Base-by-base conservation (phyloP, 2,888 invertebrate species). In the Portevinia maculata region DNA sequence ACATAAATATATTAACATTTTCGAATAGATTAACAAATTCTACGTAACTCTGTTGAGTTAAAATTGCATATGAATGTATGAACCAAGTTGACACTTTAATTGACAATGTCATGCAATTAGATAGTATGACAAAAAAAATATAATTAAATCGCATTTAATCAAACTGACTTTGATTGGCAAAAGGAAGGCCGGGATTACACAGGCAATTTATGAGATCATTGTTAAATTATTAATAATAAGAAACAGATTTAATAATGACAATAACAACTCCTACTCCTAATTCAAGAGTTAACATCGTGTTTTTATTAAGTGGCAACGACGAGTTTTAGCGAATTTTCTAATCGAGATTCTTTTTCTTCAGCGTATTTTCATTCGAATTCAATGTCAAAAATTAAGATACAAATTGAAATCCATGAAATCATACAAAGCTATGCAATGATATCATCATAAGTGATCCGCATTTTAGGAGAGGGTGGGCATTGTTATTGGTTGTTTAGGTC, bases 141-240 rank as follows among this genome's bases (percentile, higher is more conserved):
- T 24, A 24, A 24, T 24, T 24, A 24, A 24, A 24, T 24, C 24
- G 24, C 24, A 24, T 24, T 24, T 24, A 24, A 24, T 24, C 5
- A 5, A 24, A 24, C 3, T 3, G 24, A 24, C 24, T 24, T 24
- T 24, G 24, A 24, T 5, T 24, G 24, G 24, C 5, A 2, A 24
- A 24, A 2, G 24, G 2, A 24, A 24, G n/a, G n/a, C n/a, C n/a
- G n/a, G n/a, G n/a, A 24, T 24, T 3, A 24, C 60, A 60, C n/a
- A n/a, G n/a, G n/a, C n/a, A n/a, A n/a, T 52, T 60, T 52, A 71
- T 71, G 70, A 71, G 70, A 71, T 71, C 70, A 71, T 52, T 60
- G 17, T 15, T 9, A 28, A 60, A 21, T 60, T 30, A 34, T 52
- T 52, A 60, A 24, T 44, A 52, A 71, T 32, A 52, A 48, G 37